These are phyloP conservation scores for Parnassius mnemosyne DNA, from an alignment of 2,888 invertebrate species.

Conservation along the genomic window DNA sequence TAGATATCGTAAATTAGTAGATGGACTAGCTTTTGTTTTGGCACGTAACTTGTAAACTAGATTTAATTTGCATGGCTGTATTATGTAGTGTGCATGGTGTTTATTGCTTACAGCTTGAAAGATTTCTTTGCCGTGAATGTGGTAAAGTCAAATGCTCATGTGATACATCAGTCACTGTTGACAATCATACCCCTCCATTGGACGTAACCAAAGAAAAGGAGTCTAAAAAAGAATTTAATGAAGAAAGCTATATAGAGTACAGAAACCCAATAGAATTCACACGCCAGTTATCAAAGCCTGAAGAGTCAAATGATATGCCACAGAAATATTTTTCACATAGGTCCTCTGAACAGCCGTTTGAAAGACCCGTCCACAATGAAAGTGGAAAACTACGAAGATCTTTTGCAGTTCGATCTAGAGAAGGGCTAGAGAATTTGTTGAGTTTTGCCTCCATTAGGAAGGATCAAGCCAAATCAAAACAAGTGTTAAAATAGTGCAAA, in stretches of 20 bases:
- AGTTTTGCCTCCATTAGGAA: slow-evolving; percentile 60
- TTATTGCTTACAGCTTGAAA: slow-evolving; percentile 86
- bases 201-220: slow-evolving; percentile 31
- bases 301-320: slow-evolving; percentile 36
- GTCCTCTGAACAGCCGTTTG: slow-evolving; percentile 59
- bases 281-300: slow-evolving; percentile 54
- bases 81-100: slow-evolving; percentile 78
- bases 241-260: slow-evolving; percentile 48
- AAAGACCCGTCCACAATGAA: slow-evolving; percentile 53
- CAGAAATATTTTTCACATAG: slow-evolving; percentile 44
- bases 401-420: slow-evolving; percentile 69
- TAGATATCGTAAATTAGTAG: neutral
- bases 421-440: slow-evolving; percentile 69
- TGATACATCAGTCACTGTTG: slow-evolving; percentile 46
- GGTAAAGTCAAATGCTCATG: slow-evolving; percentile 85
- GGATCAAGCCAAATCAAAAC: slow-evolving; percentile 55
- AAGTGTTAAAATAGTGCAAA: slow-evolving; percentile 41
- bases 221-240: slow-evolving; percentile 34
- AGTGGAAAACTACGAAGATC: slow-evolving; percentile 68
- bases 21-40: neutral
- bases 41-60: slow-evolving; percentile 5
- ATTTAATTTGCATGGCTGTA: slow-evolving; percentile 55
- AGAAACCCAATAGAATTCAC: slow-evolving; percentile 46
- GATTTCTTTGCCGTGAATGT: slow-evolving; percentile 86
- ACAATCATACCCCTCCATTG: slow-evolving; percentile 35